Conservation (phyloP, 2,888 invertebrate species). For the Ophonus ardosiacus region DNA sequence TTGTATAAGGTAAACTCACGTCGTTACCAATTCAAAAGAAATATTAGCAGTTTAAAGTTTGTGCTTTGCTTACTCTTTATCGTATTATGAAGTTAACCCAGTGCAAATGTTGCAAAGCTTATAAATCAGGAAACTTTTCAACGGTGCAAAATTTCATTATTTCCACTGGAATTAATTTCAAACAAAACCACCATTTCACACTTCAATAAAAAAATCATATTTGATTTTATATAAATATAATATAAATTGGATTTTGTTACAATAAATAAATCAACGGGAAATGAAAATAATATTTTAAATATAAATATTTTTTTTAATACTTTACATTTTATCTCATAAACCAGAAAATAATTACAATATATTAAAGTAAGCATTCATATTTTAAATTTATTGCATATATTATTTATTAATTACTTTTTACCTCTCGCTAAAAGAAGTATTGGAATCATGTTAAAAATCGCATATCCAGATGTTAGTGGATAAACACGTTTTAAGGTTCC, state of each 20-base stretch:
- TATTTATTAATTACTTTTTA: too few relatives aligned
- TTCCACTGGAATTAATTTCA: neutral
- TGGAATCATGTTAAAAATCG: too few relatives aligned
- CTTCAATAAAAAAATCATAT: neutral
- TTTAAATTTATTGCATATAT: neutral
- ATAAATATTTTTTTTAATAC: neutral
- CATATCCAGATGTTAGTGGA: too few relatives aligned
- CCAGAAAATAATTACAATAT: neutral
- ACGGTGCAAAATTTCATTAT: constrained; percentile 4
- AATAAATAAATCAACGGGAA: neutral
- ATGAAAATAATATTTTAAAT: neutral
- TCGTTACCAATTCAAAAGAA: neutral
- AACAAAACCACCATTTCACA: constrained; percentile 1
- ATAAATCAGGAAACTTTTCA: constrained; percentile 13
- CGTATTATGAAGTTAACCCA: constrained; percentile 1
- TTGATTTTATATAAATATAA: neutral
- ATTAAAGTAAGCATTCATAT: neutral
- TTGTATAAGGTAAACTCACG: neutral
- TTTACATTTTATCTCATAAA: neutral
- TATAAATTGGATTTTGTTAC: neutral
- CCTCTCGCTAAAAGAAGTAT: too few relatives aligned
- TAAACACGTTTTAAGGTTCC: too few relatives aligned
- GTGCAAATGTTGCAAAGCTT: constrained; percentile 1
- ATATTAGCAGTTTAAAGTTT: constrained; percentile 14
- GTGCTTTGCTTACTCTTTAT: constrained; percentile 1